A percentile compares a stretch with the other conserved stretches of the same genome.
Evolutionary conservation across 2,888 invertebrate genomes (phyloP).

Genomic region (Rhyacophila evoluta): DNA sequence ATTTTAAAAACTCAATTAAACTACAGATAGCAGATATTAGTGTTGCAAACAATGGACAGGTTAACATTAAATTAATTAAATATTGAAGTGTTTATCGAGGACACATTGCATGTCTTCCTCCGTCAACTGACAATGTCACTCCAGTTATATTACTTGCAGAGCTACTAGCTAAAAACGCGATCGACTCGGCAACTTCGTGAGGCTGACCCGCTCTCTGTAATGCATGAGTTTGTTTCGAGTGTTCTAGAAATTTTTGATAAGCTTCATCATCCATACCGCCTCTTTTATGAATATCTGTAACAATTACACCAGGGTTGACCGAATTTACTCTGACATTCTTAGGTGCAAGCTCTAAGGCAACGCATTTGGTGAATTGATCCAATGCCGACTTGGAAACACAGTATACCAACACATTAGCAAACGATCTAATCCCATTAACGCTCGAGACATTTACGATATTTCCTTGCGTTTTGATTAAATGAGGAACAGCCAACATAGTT

Average conservation of each 20-base stretch:
- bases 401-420: conserved; percentile 76
- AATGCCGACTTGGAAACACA: conserved; percentile 78
- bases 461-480: conserved; percentile 64
- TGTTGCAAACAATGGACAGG: too few species aligned
- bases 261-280: conserved; percentile 74
- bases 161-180: conserved; percentile 79
- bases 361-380: conserved; percentile 79
- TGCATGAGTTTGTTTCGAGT: conserved; percentile 76
- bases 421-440: conserved; percentile 75
- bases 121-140: conserved; percentile 79
- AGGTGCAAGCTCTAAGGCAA: conserved; percentile 73
- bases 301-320: conserved; percentile 78
- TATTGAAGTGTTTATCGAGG: conserved; percentile 76
- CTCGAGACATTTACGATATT: conserved; percentile 73
- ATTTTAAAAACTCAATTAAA: too few species aligned
- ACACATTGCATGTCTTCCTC: conserved; percentile 78
- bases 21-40: too few species aligned
- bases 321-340: conserved; percentile 74
- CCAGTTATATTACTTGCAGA: conserved; percentile 80
- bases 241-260: conserved; percentile 74
- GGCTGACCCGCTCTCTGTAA: conserved; percentile 73
- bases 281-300: conserved; percentile 75
- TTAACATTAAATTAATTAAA: too few species aligned
- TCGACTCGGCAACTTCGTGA: conserved; percentile 76
- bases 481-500: conserved; percentile 68